These are phyloP conservation scores for Xenopus tropicalis DNA, from an alignment of 2,113 vertebrate species.

Conservation along the genomic window DNA sequence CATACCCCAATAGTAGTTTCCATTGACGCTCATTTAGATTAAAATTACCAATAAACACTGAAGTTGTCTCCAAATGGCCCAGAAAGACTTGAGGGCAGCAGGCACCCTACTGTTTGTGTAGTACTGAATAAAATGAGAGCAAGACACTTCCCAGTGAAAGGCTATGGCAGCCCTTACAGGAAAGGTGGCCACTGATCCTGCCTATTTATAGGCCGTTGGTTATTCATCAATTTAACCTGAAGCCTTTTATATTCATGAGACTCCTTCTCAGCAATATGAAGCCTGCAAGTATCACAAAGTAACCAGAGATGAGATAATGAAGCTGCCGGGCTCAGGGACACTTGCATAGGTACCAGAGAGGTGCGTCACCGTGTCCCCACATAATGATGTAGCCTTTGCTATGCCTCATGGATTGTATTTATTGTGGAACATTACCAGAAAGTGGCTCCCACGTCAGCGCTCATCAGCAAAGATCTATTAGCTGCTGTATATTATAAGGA, in stretches of 20 bases:
- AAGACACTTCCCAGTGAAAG: neutral
- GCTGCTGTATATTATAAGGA: too few relatives aligned
- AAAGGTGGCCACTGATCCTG: slow-evolving; percentile 1
- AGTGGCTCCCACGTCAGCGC: too few relatives aligned
- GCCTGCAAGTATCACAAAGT: neutral
- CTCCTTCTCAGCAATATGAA: slow-evolving; percentile 25
- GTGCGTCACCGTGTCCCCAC: too few relatives aligned
- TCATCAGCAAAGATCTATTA: too few relatives aligned
- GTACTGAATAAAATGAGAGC: neutral
- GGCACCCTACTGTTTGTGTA: neutral
- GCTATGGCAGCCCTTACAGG: slow-evolving; percentile 32
- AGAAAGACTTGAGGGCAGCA: neutral
- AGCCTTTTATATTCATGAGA: slow-evolving; percentile 28
- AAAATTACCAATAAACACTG: neutral
- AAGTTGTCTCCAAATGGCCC: neutral
- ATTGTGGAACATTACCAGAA: too few relatives aligned
- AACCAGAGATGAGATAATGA: slow-evolving; percentile 6
- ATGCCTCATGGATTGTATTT: too few relatives aligned
- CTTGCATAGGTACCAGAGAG: neutral
- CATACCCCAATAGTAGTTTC: too few relatives aligned
- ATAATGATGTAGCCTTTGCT: too few relatives aligned
- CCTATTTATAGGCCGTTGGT: slow-evolving; percentile 32
- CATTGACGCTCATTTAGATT: too few relatives aligned
- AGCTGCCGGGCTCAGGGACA: neutral
- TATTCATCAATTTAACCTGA: slow-evolving; percentile 31